Conservation (phyloP, 2,113 vertebrate species). For the Chaenogobius annularis region DNA sequence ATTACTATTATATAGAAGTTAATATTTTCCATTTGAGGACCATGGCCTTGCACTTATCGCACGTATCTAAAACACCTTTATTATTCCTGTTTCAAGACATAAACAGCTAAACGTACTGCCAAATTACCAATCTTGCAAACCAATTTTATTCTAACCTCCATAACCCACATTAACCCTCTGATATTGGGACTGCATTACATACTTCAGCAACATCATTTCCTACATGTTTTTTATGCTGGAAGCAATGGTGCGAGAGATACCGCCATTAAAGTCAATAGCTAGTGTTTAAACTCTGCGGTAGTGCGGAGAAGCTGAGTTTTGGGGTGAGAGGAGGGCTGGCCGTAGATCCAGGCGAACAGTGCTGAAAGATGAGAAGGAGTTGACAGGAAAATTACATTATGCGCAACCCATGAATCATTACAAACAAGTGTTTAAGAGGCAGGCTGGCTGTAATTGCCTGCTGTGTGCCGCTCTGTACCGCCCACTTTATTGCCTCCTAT, state of each 20-base stretch:
- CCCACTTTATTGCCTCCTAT: slow-evolving; percentile 64
- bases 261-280: slow-evolving; percentile 4
- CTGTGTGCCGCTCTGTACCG: slow-evolving; percentile 58
- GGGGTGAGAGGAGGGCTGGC: slow-evolving; percentile 36
- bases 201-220: slow-evolving; percentile 4
- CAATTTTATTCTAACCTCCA: not conserved
- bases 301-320: slow-evolving; percentile 7
- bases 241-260: slow-evolving; percentile 2
- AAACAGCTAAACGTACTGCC: too few species aligned
- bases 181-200: not conserved
- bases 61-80: too few species aligned
- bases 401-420: slow-evolving; percentile 73
- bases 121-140: not conserved
- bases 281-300: not conserved
- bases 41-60: too few species aligned
- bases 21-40: too few species aligned
- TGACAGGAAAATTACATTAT: slow-evolving; percentile 72
- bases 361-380: slow-evolving; percentile 62
- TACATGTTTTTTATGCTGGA: slow-evolving; percentile 1
- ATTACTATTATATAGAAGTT: too few species aligned
- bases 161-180: too few species aligned
- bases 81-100: too few species aligned
- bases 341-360: slow-evolving; percentile 52
- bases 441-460: slow-evolving; percentile 73
- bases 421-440: slow-evolving; percentile 71